These are phyloP conservation scores for Pammene aurita DNA, from an alignment of 2,888 invertebrate species.

Conservation along the genomic window DNA sequence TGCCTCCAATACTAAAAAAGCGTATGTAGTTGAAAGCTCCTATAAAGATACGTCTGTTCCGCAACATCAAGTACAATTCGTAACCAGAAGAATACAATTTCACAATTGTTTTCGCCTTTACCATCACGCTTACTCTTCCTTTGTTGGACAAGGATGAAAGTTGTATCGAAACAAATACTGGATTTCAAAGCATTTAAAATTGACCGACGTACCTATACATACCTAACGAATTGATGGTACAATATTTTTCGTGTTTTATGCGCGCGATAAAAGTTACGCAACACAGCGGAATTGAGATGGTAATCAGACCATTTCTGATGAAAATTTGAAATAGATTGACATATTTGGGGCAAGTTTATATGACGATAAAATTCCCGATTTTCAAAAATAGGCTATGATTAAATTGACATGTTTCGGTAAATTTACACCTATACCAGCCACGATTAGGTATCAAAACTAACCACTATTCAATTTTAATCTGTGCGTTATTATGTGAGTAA, in stretches of 20 bases:
- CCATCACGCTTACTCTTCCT: constrained; percentile 12
- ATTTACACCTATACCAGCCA: neutral
- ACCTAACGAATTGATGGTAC: constrained; percentile 65
- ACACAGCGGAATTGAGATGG: constrained; percentile 45
- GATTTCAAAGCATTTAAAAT: constrained; percentile 10
- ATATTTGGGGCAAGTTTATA: constrained; percentile 13
- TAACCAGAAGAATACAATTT: constrained; percentile 20
- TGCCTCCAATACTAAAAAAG: neutral
- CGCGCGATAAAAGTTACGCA: constrained; percentile 44
- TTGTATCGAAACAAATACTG: constrained; percentile 5
- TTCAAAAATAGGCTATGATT: neutral
- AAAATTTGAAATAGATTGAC: constrained; percentile 35
- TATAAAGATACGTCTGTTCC: neutral
- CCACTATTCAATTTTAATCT: neutral
- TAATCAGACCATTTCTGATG: constrained; percentile 40
- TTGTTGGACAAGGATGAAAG: constrained; percentile 19
- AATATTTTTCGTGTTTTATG: constrained; percentile 53
- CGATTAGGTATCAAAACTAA: neutral
- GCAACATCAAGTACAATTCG: neutral
- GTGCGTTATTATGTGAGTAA: too few relatives aligned
- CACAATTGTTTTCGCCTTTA: neutral
- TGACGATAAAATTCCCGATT: neutral
- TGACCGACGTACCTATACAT: constrained; percentile 42
- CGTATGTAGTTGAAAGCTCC: neutral
- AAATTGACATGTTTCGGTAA: neutral